Conservation (phyloP, 2,888 invertebrate genomes). For the Empis livida region DNA sequence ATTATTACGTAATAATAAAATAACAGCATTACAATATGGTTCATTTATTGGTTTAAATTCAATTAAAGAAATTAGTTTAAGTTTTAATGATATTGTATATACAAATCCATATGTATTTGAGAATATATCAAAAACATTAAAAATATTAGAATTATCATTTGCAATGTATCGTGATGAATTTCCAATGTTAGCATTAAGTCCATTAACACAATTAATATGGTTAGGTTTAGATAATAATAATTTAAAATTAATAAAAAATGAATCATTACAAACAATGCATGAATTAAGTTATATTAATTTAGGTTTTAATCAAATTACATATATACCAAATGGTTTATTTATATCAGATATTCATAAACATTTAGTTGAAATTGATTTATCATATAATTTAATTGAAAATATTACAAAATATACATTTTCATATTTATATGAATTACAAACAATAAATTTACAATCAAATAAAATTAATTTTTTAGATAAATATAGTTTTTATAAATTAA, state of each 20-base stretch:
- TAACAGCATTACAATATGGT: constrained; percentile 56
- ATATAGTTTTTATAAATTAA: constrained; percentile 63
- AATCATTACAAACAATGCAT: constrained; percentile 55
- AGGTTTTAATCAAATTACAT: constrained; percentile 69
- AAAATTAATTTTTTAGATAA: constrained; percentile 55
- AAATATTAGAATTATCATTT: constrained; percentile 75
- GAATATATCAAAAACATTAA: constrained; percentile 60
- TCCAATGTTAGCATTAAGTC: constrained; percentile 62
- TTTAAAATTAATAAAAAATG: constrained; percentile 56
- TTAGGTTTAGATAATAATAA: constrained; percentile 80
- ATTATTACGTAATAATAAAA: constrained; percentile 70
- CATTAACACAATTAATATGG: constrained; percentile 64
- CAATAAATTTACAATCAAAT: constrained; percentile 67
- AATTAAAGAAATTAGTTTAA: constrained; percentile 77
- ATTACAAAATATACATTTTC: constrained; percentile 58
- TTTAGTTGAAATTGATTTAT: constrained; percentile 64
- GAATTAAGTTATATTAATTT: constrained; percentile 70
- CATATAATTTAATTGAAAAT: constrained; percentile 62
- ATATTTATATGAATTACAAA: constrained; percentile 57
- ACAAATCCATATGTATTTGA: constrained; percentile 70
- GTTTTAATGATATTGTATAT: constrained; percentile 78
- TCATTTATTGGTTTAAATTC: constrained; percentile 61
- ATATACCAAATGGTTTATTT: constrained; percentile 55
- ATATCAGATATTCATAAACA: constrained; percentile 55
- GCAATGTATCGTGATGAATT: constrained; percentile 68